Conservation (phyloP, 1,140 invertebrate genomes). For the Mactra quadrangularis region DNA sequence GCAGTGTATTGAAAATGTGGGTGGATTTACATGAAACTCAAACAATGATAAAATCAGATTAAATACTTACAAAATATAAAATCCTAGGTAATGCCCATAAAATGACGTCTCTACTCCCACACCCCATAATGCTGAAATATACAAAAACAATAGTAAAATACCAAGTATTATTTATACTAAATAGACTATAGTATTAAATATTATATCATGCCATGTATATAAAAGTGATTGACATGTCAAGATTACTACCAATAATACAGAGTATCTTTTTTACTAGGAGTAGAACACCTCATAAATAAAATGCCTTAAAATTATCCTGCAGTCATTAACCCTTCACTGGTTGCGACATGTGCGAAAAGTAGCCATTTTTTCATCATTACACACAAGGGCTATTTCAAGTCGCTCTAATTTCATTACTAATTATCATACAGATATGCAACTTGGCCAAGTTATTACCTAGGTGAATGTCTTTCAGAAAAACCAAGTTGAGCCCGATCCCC, state of each 20-base stretch:
- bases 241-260: background rate
- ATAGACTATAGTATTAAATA: background rate
- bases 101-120: slow-evolving; percentile 28
- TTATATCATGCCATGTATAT: background rate
- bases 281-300: background rate
- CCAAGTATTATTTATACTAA: background rate
- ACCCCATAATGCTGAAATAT: slow-evolving; percentile 31
- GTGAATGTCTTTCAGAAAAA: too few relatives aligned
- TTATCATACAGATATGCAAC: too few relatives aligned
- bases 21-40: background rate
- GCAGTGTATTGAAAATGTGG: too few relatives aligned
- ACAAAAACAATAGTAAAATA: too few relatives aligned
- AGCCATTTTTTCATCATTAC: too few relatives aligned
- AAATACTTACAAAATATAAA: slow-evolving; percentile 48
- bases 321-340: too few relatives aligned
- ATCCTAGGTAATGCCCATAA: slow-evolving; percentile 53
- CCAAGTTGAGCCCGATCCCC: too few relatives aligned
- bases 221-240: background rate
- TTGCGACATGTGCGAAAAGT: too few relatives aligned
- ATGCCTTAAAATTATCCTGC: background rate
- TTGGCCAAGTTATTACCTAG: too few relatives aligned
- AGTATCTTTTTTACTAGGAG: background rate
- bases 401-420: too few relatives aligned
- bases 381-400: too few relatives aligned
- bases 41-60: background rate